Conservation (phyloP, 2,113 vertebrate genomes). For the Phodopus roborovskii region DNA sequence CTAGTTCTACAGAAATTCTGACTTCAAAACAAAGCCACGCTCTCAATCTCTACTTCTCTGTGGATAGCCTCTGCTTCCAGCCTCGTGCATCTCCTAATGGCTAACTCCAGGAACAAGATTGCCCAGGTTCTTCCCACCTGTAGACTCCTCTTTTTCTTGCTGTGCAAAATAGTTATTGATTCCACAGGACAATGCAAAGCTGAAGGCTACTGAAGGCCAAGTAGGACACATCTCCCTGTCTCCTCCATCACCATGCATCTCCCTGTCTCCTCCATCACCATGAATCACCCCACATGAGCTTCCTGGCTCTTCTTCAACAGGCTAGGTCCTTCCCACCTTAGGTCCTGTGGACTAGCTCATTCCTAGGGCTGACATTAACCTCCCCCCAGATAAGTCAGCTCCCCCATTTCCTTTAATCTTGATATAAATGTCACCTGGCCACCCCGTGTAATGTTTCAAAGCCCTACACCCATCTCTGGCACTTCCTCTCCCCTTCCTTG, state of each 20-base stretch:
- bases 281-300: not conserved
- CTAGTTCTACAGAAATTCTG: not conserved
- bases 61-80: not conserved
- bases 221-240: too few relatives aligned
- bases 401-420: conserved; percentile 59
- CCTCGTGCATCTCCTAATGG: not conserved
- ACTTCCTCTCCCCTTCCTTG: conserved; percentile 23
- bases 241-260: not conserved
- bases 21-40: not conserved
- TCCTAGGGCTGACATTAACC: not conserved
- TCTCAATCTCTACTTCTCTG: not conserved
- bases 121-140: not conserved
- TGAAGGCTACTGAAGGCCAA: not conserved
- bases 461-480: not conserved
- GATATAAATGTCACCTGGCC: conserved; percentile 46
- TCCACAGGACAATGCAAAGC: not conserved
- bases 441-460: conserved; percentile 11
- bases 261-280: not conserved
- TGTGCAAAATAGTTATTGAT: not conserved
- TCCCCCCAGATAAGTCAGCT: not conserved
- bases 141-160: not conserved
- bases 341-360: conserved; percentile 18
- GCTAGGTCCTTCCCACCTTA: not conserved
- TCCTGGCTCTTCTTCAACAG: not conserved
- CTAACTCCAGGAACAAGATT: not conserved